Conservation (phyloP, 2,113 vertebrate species). For the Drymodes brunneopygia region DNA sequence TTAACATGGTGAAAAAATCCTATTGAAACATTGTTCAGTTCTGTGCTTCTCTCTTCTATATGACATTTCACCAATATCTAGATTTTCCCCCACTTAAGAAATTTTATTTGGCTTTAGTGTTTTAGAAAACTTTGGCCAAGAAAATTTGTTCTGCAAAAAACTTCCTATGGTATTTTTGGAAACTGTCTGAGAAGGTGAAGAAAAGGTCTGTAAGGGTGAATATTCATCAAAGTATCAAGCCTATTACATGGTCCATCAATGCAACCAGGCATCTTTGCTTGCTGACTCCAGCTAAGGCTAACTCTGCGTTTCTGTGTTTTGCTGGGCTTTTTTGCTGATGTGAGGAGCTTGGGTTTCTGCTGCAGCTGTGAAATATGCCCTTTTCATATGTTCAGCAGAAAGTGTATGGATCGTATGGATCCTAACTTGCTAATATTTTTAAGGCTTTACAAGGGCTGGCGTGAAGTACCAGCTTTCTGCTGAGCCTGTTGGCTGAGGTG, state of each 20-base stretch:
- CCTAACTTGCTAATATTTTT: not conserved
- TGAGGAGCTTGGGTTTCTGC: constrained; percentile 8
- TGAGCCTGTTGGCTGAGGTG: not conserved
- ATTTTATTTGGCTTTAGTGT: accelerated
- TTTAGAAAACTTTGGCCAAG: not conserved
- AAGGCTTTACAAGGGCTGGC: not conserved
- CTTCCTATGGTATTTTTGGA: not conserved
- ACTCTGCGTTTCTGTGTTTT: not conserved
- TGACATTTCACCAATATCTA: not conserved
- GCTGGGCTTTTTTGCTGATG: constrained; percentile 18
- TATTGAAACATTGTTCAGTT: not conserved
- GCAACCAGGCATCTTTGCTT: not conserved
- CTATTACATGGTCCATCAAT: not conserved
- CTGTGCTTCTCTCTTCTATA: not conserved
- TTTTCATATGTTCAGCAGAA: constrained; percentile 31
- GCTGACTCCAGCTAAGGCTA: not conserved
- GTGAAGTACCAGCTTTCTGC: not conserved
- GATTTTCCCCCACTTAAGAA: not conserved
- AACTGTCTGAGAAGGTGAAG: not conserved
- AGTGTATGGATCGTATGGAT: not conserved
- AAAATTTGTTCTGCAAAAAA: not conserved
- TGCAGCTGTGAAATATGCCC: not conserved
- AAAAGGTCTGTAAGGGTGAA: not conserved
- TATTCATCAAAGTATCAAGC: not conserved
- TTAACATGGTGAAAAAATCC: not conserved